Evolutionary conservation across 2,113 vertebrate genomes (phyloP).

Genomic region (Neogobius melanostomus): DNA sequence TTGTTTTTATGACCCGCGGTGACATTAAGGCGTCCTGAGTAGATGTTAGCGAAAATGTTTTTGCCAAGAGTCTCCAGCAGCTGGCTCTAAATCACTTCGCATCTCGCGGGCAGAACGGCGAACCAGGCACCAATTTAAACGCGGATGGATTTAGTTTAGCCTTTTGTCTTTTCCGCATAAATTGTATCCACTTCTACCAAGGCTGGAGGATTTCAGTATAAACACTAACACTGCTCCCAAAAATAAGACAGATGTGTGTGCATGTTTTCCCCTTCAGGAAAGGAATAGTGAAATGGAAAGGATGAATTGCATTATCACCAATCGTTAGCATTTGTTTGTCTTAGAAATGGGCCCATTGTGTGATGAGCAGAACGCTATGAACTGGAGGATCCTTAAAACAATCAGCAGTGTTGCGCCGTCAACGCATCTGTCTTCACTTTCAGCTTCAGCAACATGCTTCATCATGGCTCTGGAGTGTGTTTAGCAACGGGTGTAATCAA

Average conservation of each 20-base stretch:
- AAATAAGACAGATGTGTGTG: not conserved
- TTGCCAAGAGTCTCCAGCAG: conserved; percentile 31
- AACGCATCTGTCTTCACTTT: not conserved
- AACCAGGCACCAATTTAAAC: not conserved
- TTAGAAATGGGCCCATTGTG: too few relatives aligned
- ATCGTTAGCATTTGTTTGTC: too few relatives aligned
- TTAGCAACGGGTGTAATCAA: not conserved
- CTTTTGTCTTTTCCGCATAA: conserved; percentile 1
- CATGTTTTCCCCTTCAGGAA: not conserved
- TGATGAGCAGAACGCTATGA: too few relatives aligned
- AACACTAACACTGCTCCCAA: not conserved
- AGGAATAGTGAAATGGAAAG: not conserved
- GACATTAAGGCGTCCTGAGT: conserved; percentile 43
- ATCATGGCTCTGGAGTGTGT: conserved; percentile 2
- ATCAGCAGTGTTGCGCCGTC: not conserved
- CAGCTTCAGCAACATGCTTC: not conserved
- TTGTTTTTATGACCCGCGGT: conserved; percentile 41
- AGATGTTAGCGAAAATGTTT: conserved; percentile 39
- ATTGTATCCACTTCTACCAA: conserved; percentile 2
- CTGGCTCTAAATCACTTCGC: conserved; percentile 44
- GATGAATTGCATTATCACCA: too few relatives aligned
- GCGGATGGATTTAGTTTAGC: not conserved
- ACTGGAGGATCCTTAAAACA: too few relatives aligned
- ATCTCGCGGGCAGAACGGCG: conserved; percentile 1
- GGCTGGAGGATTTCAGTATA: not conserved